Conservation (phyloP, 2,113 vertebrate genomes). For the Canis aureus region DNA sequence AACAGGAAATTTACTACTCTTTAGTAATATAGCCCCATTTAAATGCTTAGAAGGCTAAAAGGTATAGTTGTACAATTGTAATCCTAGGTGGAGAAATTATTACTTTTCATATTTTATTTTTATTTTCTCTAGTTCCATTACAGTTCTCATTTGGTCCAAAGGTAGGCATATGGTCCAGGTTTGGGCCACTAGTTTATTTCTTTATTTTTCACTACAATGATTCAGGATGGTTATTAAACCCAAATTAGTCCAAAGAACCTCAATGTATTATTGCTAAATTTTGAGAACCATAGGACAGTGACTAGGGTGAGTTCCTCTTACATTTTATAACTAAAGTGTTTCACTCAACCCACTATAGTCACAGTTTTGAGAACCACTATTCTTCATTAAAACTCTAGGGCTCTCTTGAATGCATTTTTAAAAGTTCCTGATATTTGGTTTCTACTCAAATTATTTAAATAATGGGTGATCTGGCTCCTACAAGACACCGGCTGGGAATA, state of each 20-base stretch:
- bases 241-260: background rate
- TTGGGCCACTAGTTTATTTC: background rate
- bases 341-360: background rate
- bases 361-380: background rate
- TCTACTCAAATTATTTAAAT: background rate
- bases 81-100: background rate
- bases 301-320: background rate
- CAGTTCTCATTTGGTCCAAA: background rate
- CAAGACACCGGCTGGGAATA: background rate
- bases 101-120: background rate
- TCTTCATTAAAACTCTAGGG: background rate
- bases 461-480: background rate
- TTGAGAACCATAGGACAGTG: background rate
- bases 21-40: background rate
- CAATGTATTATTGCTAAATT: background rate
- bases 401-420: background rate
- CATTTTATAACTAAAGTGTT: background rate
- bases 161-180: background rate
- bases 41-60: background rate
- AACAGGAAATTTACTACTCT: background rate
- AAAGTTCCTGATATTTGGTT: background rate
- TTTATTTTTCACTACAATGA: background rate
- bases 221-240: background rate
- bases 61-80: background rate
- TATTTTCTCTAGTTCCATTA: background rate